Evolutionary conservation across 2,113 vertebrate genomes (phyloP).

Genomic region (Sapayoa aenigma): DNA sequence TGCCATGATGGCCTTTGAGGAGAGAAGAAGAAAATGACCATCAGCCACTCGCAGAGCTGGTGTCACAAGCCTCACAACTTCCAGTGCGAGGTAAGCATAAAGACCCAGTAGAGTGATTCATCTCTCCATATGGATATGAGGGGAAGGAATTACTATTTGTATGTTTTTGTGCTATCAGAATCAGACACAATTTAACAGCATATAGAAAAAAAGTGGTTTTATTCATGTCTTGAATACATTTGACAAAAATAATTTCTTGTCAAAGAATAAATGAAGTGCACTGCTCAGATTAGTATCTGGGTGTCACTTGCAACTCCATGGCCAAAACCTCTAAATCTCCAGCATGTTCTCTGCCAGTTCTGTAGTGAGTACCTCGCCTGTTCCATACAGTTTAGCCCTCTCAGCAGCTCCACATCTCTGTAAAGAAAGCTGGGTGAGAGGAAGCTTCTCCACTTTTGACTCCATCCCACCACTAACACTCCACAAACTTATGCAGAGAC

Average conservation of each 20-base stretch:
- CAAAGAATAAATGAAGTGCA: neutral
- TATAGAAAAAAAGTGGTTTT: neutral
- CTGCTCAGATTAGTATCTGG: neutral
- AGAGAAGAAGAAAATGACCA: neutral
- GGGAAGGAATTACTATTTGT: neutral
- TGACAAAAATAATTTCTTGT: neutral
- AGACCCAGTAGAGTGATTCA: neutral
- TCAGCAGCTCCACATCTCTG: neutral
- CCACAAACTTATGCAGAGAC: neutral
- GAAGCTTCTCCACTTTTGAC: neutral
- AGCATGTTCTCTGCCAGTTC: neutral
- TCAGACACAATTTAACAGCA: neutral
- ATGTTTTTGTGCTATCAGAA: neutral
- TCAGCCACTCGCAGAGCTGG: fast-evolving
- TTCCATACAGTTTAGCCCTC: neutral
- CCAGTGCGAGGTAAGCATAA: neutral
- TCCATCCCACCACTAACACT: neutral
- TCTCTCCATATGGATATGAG: neutral
- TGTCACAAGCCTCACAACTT: neutral
- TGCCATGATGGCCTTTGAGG: neutral
- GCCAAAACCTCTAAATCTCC: neutral
- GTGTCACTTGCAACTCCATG: neutral
- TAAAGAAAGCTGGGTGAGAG: neutral
- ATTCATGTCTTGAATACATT: neutral
- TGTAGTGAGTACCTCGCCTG: neutral